Base-by-base conservation (phyloP, 1,140 invertebrate species). In the Lanistes nyassanus region DNA sequence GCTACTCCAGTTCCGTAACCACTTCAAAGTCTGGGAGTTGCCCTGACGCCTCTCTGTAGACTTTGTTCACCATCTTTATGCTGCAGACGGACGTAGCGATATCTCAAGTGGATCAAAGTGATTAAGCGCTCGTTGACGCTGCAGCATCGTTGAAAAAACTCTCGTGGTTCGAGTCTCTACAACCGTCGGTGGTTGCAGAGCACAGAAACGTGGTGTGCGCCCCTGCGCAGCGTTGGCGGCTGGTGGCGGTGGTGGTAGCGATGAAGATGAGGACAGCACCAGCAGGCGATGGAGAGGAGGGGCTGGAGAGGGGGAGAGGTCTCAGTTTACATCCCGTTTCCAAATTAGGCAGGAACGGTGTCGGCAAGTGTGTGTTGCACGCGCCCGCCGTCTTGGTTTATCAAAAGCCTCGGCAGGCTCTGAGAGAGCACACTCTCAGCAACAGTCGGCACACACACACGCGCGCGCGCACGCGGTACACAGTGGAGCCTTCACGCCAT, bases 301-400 rank as follows among this genome's bases (percentile, higher is more conserved):
- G 19, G 62, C 0, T 6, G 65, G 37, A 21, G 42, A n/a, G 65
- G 36, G 19, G 69, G 34, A 34, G 53, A 23, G 4, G 69, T 31
- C 47, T 71, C 69, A 51, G 69, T 71, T 71, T 71, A 71, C 69
- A 71, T 36, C 69, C 69, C 69, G 53, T 58, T 71, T 71, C 69
- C 69, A 71, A 71, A 71, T 71, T 71, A 71, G 69, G 69, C 58
- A 71, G 69, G 47, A 58, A 55, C 69, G 47, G 55, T 71, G 69
- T 58, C 69, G 69, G 56, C 69, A 71, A 71, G 69, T 71, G 69
- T 71, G 69, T 13, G 67, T 6, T 58, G 51, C 69, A 58, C 31
- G 13, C 23, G 42, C 42, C n/a, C 42, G 42, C 42, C 9, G 2
- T 13, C 69, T 58, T 58, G 47, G 34, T 58, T 69, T 34, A 53